Percentiles rank a stretch among this genome's conserved stretches.
Conservation (phyloP, 2,888 invertebrate species). For the Meteorus colon region DNA sequence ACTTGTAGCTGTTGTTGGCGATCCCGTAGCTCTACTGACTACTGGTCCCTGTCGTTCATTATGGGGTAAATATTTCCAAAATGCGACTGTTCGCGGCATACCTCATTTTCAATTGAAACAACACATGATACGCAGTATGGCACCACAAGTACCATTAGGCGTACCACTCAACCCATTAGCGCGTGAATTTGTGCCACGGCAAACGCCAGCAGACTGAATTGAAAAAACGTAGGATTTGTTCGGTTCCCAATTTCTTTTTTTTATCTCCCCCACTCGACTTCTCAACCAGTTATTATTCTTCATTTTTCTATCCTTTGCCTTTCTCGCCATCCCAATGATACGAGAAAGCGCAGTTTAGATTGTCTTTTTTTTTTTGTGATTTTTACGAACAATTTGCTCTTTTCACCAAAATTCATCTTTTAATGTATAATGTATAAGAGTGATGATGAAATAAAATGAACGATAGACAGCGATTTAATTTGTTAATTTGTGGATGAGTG, state of each 20-base stretch:
- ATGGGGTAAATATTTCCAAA: slow-evolving; percentile 73
- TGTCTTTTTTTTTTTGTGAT: slow-evolving; percentile 25
- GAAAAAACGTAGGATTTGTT: slow-evolving; percentile 17
- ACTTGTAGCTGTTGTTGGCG: slow-evolving; percentile 88
- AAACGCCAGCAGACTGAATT: slow-evolving; percentile 54
- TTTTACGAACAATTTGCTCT: slow-evolving; percentile 7
- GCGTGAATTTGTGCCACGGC: slow-evolving; percentile 84
- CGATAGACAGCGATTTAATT: not conserved
- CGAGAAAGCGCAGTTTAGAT: slow-evolving; percentile 3
- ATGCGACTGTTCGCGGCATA: slow-evolving; percentile 49
- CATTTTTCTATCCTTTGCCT: not conserved
- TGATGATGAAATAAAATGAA: not conserved
- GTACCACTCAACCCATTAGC: slow-evolving; percentile 85
- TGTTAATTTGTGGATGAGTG: not conserved
- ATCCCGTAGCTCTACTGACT: slow-evolving; percentile 87
- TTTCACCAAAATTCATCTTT: not conserved
- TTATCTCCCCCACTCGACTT: not conserved
- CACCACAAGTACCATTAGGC: slow-evolving; percentile 45
- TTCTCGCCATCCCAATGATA: slow-evolving; percentile 11
- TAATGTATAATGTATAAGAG: slow-evolving; percentile 4
- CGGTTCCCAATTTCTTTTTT: not conserved
- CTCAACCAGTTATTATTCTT: not conserved
- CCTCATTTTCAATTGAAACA: slow-evolving; percentile 47
- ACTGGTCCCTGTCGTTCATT: slow-evolving; percentile 85
- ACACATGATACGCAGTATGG: slow-evolving; percentile 47